Base-by-base conservation (phyloP, 2,797 vertebrate genomes). In the Epinephelus awoara region DNA sequence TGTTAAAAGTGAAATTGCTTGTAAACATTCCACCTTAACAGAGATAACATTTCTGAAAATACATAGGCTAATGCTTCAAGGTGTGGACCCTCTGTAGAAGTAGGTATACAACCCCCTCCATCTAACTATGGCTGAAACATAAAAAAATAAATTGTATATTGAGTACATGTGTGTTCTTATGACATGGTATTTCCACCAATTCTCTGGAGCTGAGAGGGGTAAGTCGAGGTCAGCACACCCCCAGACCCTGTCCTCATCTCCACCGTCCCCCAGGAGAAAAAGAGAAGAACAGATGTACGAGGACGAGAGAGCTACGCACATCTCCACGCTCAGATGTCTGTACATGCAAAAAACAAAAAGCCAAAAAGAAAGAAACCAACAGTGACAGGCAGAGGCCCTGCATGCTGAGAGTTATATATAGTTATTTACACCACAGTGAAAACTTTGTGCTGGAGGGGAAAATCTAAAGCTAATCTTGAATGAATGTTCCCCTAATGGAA, bases 401-500 rank as follows among this genome's bases (percentile, higher is more conserved):
- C 2, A 4, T 25, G 52, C 51, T 62, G 0, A 58, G 55, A 67
- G 27, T 19, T 15, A 59, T 15, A 58, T 56, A 72, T 5, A 4
- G 11, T 69, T 72, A 56, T 77, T 77, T 70, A 89, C 90, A 91
- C 85, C 79, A 76, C 56, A 67, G 21, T 49, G 47, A 65, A 85
- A 87, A 74, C 14, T 11, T 52, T 13, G 2, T 9, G 17, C 44
- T 61, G 40, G 0, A 0, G 1, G 5, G 12, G 1, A 17, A 79
- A 75, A 72, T 29, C 42, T 1, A 8, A 11, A 4, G 5, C 12
- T 11, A 19, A 21, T 29, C 4, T 17, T 1, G 23, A 70, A 77
- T 49, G 64, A 47, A 63, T 1, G 58, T n/a, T 49, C 9, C 3
- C 3, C 2, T 10, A 47, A 50, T 46, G 1, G 0, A 49, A 70